Base-by-base conservation (phyloP, 1,140 invertebrate genomes). In the Drosophila funebris region DNA sequence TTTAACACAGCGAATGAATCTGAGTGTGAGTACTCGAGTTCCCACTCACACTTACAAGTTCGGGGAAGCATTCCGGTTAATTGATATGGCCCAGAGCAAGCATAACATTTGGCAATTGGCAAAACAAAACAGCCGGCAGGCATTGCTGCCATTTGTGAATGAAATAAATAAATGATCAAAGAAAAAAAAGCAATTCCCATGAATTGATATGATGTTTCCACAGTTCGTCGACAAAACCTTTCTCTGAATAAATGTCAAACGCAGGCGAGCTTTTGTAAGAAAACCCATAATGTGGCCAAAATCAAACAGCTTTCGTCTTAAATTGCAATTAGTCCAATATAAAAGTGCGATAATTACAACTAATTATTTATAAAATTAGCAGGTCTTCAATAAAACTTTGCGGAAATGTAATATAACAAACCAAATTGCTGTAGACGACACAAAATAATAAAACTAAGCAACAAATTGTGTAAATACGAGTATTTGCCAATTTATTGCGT, bases 311-410 rank as follows among this genome's bases (percentile, higher is more conserved):
- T 31, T 41, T 14, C 20, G 7, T 6, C 48, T 33, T 11, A 27
- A 24, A 52, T 52, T 39, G 39, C 36, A 24, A 27, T 54, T 44
- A 31, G 48, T 20, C 14, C 24, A 8, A 44, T 14, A 33, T 4
- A 76, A 64, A 61, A 60, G 27, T 62, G 61, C 48, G 33, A 13
- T 76, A 84, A 84, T 85, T 76, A 70, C 68, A 43, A 56, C 48
- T 58, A 85, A 80, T 84, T 76, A 85, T 81, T 76, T 76, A 80
- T 46, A 56, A 69, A 50, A 69, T 80, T 76, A 66, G 63, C 76
- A 39, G 53, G 61, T 29, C 33, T 20, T 50, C 62, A 75, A 67
- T 39, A 60, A 73, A 63, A 52, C 60, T 44, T 43, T 63, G 18
- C 61, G 73, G 73, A 70, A 64, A 46, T 9, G 20, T 39, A 44